These are phyloP conservation scores for Delphinapterus leucas DNA, from an alignment of 2,113 vertebrate genomes.

Conservation along the genomic window DNA sequence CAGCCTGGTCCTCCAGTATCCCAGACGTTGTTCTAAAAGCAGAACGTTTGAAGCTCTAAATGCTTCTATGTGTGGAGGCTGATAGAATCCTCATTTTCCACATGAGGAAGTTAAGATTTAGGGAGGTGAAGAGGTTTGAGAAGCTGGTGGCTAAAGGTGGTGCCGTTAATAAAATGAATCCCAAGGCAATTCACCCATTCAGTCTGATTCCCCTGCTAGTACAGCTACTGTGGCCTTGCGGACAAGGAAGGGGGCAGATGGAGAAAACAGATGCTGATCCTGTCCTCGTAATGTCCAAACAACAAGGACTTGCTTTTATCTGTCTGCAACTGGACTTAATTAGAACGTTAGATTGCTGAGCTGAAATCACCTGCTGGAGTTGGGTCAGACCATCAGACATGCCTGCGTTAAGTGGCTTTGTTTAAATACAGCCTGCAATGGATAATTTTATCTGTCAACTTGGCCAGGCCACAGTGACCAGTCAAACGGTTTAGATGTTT, in stretches of 20 bases:
- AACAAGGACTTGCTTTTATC: neutral
- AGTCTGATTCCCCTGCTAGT: too few relatives aligned
- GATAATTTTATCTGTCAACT: neutral
- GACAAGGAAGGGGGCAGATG: too few relatives aligned
- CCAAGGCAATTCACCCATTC: accelerated
- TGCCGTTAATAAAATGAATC: neutral
- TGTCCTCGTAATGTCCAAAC: neutral
- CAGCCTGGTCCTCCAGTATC: too few relatives aligned
- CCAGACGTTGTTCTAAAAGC: neutral
- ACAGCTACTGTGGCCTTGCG: too few relatives aligned
- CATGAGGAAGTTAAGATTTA: too few relatives aligned
- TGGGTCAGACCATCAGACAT: neutral
- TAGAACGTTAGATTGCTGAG: neutral
- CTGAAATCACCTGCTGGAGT: neutral
- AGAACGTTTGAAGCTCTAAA: accelerated
- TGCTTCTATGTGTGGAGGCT: neutral
- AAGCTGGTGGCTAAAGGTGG: too few relatives aligned
- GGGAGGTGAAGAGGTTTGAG: too few relatives aligned
- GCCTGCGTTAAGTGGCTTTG: neutral
- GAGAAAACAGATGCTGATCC: neutral
- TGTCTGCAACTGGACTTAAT: accelerated
- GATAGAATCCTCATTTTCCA: too few relatives aligned
- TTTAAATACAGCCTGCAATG: too few relatives aligned
- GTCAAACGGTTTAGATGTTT: neutral
- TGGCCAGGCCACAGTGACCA: neutral